Conservation (phyloP, 2,888 invertebrate genomes). For the Dolichomitus sp. region DNA sequence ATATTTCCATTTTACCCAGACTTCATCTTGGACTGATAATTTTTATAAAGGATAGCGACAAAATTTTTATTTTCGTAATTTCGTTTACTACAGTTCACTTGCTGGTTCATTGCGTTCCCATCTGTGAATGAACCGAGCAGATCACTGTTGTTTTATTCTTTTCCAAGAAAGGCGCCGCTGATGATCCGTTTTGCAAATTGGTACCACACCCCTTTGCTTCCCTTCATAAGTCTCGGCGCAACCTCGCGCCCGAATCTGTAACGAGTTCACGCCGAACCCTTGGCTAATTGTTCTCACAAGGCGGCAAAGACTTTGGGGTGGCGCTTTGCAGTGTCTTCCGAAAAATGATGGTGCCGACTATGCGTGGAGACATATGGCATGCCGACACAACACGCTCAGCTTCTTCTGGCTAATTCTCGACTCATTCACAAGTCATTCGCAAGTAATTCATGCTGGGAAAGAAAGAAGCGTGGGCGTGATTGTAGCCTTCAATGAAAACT, state of each 20-base stretch:
- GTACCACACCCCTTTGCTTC: constrained; percentile 79
- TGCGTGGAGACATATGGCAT: constrained; percentile 73
- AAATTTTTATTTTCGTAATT: constrained; percentile 6
- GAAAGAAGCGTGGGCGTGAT: constrained; percentile 57
- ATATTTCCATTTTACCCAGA: too few species aligned
- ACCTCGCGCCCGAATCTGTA: constrained; percentile 76
- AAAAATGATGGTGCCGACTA: constrained; percentile 31
- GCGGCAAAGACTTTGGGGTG: constrained; percentile 39
- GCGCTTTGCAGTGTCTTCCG: constrained; percentile 2
- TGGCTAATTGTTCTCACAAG: constrained; percentile 75
- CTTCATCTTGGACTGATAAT: neutral
- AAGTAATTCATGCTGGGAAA: constrained; percentile 70
- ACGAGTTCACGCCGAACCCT: constrained; percentile 77
- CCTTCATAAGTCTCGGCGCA: constrained; percentile 67
- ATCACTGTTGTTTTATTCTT: constrained; percentile 1
- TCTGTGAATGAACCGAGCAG: constrained; percentile 4
- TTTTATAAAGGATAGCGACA: neutral
- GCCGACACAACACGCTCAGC: constrained; percentile 7
- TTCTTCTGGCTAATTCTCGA: constrained; percentile 34
- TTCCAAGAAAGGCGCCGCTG: constrained; percentile 41
- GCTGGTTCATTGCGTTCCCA: constrained; percentile 6
- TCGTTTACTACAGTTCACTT: neutral
- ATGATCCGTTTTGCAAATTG: constrained; percentile 79
- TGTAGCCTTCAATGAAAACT: constrained; percentile 15
- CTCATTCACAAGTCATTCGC: constrained; percentile 61